These are phyloP conservation scores for Eciton burchellii DNA, from an alignment of 1,140 invertebrate genomes.

Conservation along the genomic window DNA sequence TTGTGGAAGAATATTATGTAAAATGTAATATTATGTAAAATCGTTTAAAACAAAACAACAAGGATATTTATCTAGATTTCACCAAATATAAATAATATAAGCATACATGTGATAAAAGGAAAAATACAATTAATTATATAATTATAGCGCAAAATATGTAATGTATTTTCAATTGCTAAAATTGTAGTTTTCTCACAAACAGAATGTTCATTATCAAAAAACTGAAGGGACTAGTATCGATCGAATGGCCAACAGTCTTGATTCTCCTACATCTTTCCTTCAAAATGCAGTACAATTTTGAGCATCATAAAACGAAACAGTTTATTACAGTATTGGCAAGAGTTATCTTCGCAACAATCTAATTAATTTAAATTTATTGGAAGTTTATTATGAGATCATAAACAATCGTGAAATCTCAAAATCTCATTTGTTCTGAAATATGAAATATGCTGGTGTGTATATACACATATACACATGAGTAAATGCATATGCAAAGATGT, in stretches of 20 bases:
- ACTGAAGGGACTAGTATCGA: slow-evolving; percentile 23
- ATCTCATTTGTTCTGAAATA: background rate
- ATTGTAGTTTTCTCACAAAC: slow-evolving; percentile 1
- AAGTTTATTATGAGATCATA: slow-evolving; percentile 1
- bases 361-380: background rate
- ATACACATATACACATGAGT: background rate
- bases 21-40: slow-evolving; percentile 12
- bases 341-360: background rate
- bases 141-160: slow-evolving; percentile 11
- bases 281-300: background rate
- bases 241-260: slow-evolving; percentile 50
- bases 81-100: slow-evolving; percentile 26
- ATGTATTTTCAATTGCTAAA: slow-evolving; percentile 33
- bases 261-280: slow-evolving; percentile 38
- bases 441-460: background rate
- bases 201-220: slow-evolving; percentile 27
- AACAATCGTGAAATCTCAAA: background rate
- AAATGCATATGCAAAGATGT: slow-evolving; percentile 3
- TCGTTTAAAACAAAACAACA: slow-evolving; percentile 1
- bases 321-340: background rate
- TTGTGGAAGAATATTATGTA: slow-evolving; percentile 33
- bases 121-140: background rate
- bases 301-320: slow-evolving; percentile 22
- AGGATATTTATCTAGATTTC: background rate
- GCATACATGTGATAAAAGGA: slow-evolving; percentile 8